Percentiles rank a stretch among this genome's conserved stretches.
phyloP scores from a whole-genome alignment of 2,113 vertebrate genomes.

The Microtus montanus region DNA sequence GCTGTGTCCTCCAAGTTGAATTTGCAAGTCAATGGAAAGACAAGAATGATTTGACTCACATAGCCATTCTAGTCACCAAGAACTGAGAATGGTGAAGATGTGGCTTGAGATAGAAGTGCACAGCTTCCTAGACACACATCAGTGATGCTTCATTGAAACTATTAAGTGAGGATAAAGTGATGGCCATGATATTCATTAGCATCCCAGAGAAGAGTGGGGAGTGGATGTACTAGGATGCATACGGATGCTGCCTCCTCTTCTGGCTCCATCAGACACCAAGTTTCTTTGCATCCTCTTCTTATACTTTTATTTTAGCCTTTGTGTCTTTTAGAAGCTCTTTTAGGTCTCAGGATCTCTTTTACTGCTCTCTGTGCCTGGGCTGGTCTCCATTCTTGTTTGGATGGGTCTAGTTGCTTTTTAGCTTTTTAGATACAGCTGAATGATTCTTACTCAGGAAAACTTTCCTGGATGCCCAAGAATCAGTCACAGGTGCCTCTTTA shows the following conservation, averaged over 20 bases:
- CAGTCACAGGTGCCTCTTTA: neutral
- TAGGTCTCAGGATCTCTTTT: neutral
- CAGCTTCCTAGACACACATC: neutral
- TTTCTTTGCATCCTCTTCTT: neutral
- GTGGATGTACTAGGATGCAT: neutral
- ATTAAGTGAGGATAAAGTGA: neutral
- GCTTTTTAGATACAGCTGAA: neutral
- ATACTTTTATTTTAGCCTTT: neutral
- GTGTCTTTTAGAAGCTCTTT: neutral
- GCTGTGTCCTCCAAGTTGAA: neutral
- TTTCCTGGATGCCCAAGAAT: neutral
- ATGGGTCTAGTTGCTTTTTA: neutral
- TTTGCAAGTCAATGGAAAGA: neutral
- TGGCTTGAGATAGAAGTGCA: neutral
- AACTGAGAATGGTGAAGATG: neutral
- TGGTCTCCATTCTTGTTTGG: neutral
- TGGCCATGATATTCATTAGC: neutral
- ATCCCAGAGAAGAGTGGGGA: neutral
- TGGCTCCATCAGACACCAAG: fast-evolving
- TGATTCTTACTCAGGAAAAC: neutral
- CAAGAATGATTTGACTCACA: neutral
- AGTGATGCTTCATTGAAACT: neutral
- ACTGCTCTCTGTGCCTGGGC: neutral
- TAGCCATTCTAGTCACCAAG: neutral
- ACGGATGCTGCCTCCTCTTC: neutral